Conservation (phyloP, 2,113 vertebrate genomes). For the Syrrhaptes paradoxus region DNA sequence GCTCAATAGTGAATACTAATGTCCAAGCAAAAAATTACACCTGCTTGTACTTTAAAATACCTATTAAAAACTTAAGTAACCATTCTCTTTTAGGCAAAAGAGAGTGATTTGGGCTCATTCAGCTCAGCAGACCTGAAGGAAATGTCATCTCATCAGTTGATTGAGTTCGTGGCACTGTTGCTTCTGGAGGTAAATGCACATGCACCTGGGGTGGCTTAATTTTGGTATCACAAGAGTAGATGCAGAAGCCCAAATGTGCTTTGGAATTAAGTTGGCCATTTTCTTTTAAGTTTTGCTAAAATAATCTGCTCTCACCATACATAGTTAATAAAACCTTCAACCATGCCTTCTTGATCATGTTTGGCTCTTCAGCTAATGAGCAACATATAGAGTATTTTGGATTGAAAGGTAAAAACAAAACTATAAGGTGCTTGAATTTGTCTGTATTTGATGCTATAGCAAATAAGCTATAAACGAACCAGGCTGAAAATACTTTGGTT, state of each 20-base stretch:
- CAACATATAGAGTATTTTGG: background rate
- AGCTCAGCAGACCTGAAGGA: conserved; percentile 81
- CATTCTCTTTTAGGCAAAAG: conserved; percentile 79
- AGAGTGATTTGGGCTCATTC: conserved; percentile 84
- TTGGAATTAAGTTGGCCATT: background rate
- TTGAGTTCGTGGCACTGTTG: conserved; percentile 90
- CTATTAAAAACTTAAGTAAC: background rate
- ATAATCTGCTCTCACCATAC: background rate
- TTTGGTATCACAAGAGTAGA: background rate
- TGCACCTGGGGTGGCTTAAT: background rate
- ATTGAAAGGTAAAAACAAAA: background rate
- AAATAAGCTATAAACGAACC: background rate
- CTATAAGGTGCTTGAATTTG: background rate
- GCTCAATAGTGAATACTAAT: background rate
- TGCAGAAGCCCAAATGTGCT: background rate
- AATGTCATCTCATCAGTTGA: conserved; percentile 89
- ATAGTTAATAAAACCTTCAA: background rate
- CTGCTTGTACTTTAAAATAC: background rate
- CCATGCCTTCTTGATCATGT: background rate
- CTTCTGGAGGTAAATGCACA: conserved; percentile 82
- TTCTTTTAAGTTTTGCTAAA: background rate
- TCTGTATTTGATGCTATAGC: background rate
- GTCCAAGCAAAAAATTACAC: background rate
- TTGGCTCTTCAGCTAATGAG: background rate
- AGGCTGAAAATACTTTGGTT: background rate